These are phyloP conservation scores for Pachypanchax playfairii DNA, from an alignment of 2,113 vertebrate genomes.

Conservation along the genomic window DNA sequence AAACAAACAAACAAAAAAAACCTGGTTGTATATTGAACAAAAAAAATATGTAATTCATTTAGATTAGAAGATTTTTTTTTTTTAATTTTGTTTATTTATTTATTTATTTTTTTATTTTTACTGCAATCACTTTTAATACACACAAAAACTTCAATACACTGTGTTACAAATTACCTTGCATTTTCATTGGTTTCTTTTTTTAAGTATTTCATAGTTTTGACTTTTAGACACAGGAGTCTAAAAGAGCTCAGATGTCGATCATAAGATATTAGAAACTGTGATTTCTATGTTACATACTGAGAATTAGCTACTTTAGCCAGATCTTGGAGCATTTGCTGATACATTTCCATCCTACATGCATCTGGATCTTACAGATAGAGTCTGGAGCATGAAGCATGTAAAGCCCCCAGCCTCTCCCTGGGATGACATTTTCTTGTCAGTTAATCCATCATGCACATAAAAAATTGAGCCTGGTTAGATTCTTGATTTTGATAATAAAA, in stretches of 20 bases:
- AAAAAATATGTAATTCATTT: not conserved
- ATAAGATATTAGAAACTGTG: not conserved
- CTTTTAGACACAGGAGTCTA: not conserved
- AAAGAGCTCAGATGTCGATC: not conserved
- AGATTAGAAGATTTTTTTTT: too few relatives aligned
- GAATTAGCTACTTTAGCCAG: not conserved
- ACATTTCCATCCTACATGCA: conserved; percentile 20
- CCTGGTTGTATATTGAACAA: conserved; percentile 22
- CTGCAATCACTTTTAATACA: too few relatives aligned
- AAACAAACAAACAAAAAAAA: too few relatives aligned
- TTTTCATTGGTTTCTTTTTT: not conserved
- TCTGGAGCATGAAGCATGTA: conserved; percentile 14
- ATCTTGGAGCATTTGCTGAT: conserved; percentile 2
- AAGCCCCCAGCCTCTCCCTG: conserved; percentile 9
- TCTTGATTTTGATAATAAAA: conserved; percentile 17
- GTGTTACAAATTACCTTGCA: not conserved
- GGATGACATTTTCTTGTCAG: conserved; percentile 30
- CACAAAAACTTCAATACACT: too few relatives aligned
- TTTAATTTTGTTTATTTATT: too few relatives aligned
- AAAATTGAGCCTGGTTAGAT: conserved; percentile 12
- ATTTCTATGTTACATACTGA: not conserved
- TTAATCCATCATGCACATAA: conserved; percentile 34
- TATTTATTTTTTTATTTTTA: too few relatives aligned
- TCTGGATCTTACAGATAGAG: conserved; percentile 8
- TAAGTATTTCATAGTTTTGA: not conserved